A percentile compares a stretch with the other conserved stretches of the same genome.
Evolutionary conservation across 2,888 invertebrate genomes (phyloP).

Genomic region (Sphecodes monilicornis): DNA sequence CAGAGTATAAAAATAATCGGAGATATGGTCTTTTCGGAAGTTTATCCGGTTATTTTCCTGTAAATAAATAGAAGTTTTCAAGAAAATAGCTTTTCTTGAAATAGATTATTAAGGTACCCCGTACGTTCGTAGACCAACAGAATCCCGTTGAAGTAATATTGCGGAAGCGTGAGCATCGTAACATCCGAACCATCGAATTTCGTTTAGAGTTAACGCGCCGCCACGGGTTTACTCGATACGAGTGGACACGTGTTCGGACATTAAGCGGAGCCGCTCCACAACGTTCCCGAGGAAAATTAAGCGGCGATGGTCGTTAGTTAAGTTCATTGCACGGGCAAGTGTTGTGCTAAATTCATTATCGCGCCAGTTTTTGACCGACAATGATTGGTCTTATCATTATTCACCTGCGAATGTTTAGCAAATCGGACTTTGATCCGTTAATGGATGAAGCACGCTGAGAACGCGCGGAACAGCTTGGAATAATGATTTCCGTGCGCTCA

Average conservation of each 20-base stretch:
- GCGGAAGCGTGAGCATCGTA: background rate
- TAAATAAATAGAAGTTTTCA: background rate
- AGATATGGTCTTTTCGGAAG: too few relatives aligned
- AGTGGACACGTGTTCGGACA: conserved; percentile 31
- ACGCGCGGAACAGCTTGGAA: background rate
- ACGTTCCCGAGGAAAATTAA: conserved; percentile 27
- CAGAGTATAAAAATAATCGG: too few relatives aligned
- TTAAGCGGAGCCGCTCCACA: conserved; percentile 6
- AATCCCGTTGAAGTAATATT: background rate
- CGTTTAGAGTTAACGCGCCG: conserved; percentile 34
- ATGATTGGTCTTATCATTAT: background rate
- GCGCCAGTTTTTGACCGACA: background rate
- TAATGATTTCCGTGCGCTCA: background rate
- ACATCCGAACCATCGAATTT: conserved; percentile 28
- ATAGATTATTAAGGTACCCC: background rate
- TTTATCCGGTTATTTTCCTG: too few relatives aligned
- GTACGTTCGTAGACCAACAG: background rate
- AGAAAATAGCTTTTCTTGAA: background rate
- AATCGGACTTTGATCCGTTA: conserved; percentile 7
- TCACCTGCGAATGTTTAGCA: background rate
- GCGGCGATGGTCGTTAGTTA: background rate
- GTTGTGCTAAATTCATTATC: background rate
- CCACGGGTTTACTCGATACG: conserved; percentile 12
- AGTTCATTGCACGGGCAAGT: background rate
- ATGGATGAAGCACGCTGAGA: background rate